These are phyloP conservation scores for Copsychus sechellarum DNA, from an alignment of 2,113 vertebrate species.

Conservation along the genomic window DNA sequence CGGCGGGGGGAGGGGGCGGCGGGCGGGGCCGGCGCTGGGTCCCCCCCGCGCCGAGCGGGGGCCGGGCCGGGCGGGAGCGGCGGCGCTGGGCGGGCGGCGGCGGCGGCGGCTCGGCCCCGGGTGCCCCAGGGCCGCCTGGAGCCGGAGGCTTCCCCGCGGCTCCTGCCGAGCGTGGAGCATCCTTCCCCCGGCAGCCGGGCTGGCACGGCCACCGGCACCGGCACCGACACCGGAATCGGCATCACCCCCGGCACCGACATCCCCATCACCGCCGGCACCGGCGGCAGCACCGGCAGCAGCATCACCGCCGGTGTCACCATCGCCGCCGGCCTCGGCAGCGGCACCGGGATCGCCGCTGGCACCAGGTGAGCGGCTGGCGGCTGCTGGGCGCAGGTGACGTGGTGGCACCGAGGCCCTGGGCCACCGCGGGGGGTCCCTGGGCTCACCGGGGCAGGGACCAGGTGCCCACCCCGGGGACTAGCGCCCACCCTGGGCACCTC, in stretches of 20 bases:
- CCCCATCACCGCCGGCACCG: rapidly evolving
- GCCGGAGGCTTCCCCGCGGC: background rate
- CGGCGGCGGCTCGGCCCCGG: background rate
- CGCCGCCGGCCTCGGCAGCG: background rate
- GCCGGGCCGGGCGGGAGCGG: too few species aligned
- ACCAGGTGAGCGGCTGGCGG: background rate
- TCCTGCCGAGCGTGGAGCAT: background rate
- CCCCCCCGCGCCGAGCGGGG: too few species aligned
- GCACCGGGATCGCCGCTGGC: rapidly evolving
- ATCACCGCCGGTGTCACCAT: background rate
- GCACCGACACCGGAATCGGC: background rate
- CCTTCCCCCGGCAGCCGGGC: background rate
- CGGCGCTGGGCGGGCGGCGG: background rate
- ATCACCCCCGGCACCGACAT: background rate
- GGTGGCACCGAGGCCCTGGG: background rate
- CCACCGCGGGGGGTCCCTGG: background rate
- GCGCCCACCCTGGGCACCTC: background rate
- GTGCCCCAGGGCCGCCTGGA: background rate
- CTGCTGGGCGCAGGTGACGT: background rate
- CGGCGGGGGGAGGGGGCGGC: too few species aligned
- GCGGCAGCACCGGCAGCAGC: rapidly evolving
- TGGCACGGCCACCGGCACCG: rapidly evolving
- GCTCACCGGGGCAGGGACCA: rapidly evolving
- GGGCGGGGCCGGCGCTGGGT: too few species aligned
- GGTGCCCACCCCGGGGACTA: background rate